Conservation (phyloP, 2,113 vertebrate genomes). For the Sturnira hondurensis region DNA sequence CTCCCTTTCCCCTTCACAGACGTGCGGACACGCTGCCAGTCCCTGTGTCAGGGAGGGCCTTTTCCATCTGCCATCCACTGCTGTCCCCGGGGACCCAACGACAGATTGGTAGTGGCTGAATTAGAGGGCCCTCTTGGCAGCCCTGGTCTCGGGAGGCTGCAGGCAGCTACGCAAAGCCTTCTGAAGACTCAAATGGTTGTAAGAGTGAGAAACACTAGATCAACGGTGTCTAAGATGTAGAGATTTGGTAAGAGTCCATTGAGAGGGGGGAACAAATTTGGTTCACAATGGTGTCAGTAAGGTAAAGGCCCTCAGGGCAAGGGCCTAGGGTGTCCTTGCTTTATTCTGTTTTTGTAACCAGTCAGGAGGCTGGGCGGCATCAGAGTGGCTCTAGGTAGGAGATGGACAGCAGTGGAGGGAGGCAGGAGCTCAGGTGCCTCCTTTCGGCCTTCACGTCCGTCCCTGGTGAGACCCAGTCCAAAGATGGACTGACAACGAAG, state of each 20-base stretch:
- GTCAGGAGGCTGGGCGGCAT: background rate
- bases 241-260: conserved; percentile 9
- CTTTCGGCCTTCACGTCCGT: background rate
- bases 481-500: background rate
- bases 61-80: background rate
- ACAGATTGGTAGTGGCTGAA: background rate
- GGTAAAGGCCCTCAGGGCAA: background rate
- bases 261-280: conserved; percentile 18
- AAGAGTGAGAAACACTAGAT: background rate
- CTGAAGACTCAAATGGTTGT: background rate
- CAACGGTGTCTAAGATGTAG: background rate
- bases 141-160: background rate
- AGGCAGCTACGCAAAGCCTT: background rate
- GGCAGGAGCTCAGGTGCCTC: background rate
- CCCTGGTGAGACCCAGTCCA: background rate
- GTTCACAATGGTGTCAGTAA: background rate
- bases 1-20: background rate
- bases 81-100: background rate
- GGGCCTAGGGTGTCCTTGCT: background rate
- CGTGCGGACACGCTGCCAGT: background rate
- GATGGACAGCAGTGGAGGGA: background rate
- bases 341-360: background rate
- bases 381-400: background rate
- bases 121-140: background rate
- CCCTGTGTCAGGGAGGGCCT: background rate